Base-by-base conservation (phyloP, 2,888 invertebrate species). In the Pseudococcus jackbeardsleyi region DNA sequence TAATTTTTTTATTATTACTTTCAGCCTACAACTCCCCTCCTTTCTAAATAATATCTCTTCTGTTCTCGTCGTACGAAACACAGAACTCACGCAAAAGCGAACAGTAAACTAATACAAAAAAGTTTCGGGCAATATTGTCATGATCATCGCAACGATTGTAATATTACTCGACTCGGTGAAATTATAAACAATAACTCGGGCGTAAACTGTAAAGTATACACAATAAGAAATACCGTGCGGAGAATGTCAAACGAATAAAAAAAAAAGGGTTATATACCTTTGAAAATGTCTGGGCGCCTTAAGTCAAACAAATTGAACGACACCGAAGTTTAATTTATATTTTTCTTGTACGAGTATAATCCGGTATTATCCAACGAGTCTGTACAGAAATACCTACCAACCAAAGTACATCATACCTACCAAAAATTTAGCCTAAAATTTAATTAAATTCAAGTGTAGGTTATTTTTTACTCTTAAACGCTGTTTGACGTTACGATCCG, bases 251-350 rank as follows among this genome's bases (percentile, higher is more conserved):
- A 33, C 26, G 26, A 33, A 33, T 33, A 33, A 33, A 33, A 33
- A 33, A 33, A 33, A 46, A 46, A 12, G 46, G 46, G 46, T 33
- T 33, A 33, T 33, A 33, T 33, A 33, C 26, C 26, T 33, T 33
- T 33, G 46, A 33, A 39, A 77, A 39, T 11, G 77, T 77, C 77
- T 15, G 17, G 77, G 17, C 77, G 77, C 39, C 33, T 39, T 15
- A 77, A 77, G 7, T 39, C 39, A 77, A 77, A 77, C 39, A 77
- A 39, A 77, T 39, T 9, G 39, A 77, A 77, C 39, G 39, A 12
- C 12, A 39, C 39, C 77, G 26, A 39, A 64, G 17, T 77, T 77
- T 39, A 77, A 77, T 68, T 68, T 68, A 68, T 54, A 54, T 22
- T 22, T 68, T 68, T 22, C 22, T 68, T 22, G 68, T 22, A 68